A percentile compares a stretch with the other conserved stretches of the same genome.
phyloP scores from a whole-genome alignment of 2,797 vertebrate species.

The Anguilla marmorata region DNA sequence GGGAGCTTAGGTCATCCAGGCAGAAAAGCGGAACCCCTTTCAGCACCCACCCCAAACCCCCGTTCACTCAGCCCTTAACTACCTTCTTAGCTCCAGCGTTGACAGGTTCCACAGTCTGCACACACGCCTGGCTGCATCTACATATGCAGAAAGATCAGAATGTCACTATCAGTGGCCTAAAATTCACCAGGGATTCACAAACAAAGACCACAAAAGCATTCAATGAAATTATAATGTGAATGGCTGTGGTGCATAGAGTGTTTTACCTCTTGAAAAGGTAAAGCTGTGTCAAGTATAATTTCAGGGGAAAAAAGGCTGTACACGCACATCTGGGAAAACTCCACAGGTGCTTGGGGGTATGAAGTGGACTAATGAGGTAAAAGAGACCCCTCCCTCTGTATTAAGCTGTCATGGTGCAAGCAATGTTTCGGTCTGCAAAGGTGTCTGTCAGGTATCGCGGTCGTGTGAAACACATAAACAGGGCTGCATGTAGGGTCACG shows the following conservation, averaged over 20 bases:
- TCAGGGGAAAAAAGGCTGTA: not conserved
- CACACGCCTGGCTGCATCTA: conserved; percentile 20
- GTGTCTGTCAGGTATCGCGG: not conserved
- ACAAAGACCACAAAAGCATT: not conserved
- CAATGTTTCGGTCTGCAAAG: not conserved
- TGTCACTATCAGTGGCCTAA: not conserved
- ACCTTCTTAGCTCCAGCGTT: not conserved
- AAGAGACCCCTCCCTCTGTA: no score
- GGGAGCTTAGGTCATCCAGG: not conserved
- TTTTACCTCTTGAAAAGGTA: not conserved
- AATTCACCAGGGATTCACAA: not conserved
- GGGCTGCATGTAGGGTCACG: not conserved
- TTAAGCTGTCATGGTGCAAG: not conserved
- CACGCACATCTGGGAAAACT: not conserved
- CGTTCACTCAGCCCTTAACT: conserved; percentile 5
- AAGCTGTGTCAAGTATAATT: not conserved
- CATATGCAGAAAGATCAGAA: not conserved
- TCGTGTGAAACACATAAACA: not conserved
- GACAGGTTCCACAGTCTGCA: conserved; percentile 24
- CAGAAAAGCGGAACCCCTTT: not conserved
- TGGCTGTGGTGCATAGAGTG: not conserved
- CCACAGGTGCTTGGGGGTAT: no score
- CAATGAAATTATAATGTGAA: not conserved
- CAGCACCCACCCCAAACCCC: conserved; percentile 5
- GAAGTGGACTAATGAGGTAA: no score